These are phyloP conservation scores for Phengaris alcon DNA, from an alignment of 2,888 invertebrate species.

Conservation along the genomic window DNA sequence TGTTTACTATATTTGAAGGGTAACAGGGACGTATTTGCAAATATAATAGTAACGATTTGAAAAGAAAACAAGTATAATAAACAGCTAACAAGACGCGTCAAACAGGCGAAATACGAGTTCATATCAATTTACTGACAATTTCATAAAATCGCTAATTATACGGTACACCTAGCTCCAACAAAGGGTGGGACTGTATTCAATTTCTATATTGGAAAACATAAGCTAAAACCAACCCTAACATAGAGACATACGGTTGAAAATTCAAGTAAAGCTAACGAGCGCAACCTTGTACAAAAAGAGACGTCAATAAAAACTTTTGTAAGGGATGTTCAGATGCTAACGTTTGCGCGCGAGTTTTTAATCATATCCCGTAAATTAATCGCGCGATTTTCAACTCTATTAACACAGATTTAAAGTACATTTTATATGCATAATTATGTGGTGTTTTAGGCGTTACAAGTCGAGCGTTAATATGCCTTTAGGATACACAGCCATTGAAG, in stretches of 20 bases:
- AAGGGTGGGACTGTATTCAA: constrained; percentile 56
- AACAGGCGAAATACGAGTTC: constrained; percentile 46
- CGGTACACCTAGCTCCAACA: constrained; percentile 66
- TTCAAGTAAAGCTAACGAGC: constrained; percentile 34
- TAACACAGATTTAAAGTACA: constrained; percentile 29
- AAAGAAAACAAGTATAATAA: constrained; percentile 10
- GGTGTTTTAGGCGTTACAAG: constrained; percentile 38
- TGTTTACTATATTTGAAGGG: constrained; percentile 1
- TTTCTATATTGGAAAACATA: constrained; percentile 42
- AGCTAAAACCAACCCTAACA: constrained; percentile 43
- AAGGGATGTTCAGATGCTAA: constrained; percentile 77
- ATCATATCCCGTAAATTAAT: constrained; percentile 40
- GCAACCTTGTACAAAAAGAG: constrained; percentile 43
- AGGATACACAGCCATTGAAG: constrained; percentile 70
- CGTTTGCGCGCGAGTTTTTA: constrained; percentile 41
- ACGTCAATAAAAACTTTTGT: constrained; percentile 62
- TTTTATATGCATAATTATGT: constrained; percentile 35
- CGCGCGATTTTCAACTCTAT: constrained; percentile 43
- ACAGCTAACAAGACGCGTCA: constrained; percentile 40
- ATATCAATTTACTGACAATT: constrained; percentile 72
- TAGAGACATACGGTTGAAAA: constrained; percentile 39
- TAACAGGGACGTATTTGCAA: neutral
- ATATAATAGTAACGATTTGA: constrained; percentile 18
- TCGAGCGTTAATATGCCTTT: constrained; percentile 50
- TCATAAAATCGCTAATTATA: constrained; percentile 75